Base-by-base conservation (phyloP, 2,888 invertebrate genomes). In the Lasioglossum zephyrum region DNA sequence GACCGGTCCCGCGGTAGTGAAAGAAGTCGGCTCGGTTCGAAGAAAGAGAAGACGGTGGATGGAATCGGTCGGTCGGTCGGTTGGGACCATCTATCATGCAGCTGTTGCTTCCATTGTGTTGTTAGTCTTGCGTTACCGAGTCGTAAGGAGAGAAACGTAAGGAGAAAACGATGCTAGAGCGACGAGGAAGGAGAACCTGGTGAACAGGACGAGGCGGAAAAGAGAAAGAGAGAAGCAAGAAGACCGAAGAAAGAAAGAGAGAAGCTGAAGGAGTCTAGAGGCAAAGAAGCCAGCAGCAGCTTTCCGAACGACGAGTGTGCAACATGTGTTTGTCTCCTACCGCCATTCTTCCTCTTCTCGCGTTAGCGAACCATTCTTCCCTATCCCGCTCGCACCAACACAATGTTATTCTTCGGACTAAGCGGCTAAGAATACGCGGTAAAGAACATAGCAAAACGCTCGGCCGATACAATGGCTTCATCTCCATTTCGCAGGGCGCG, bases 61-160 rank as follows among this genome's bases (percentile, higher is more conserved):
- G 91, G 92, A 92, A 93, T 93, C 92, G 93, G 92, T 92, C 93
- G 90, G 89, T 85, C 90, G 91, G 89, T 87, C 90, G 92, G 89
- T 90, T 87, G 90, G 89, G 91, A 90, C 92, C 93, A 94, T 93
- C 93, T 94, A 94, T 93, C 93, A 94, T 94, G 94, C 95, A 95
- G 94, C 94, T 94, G 94, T 94, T 94, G 94, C 93, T 92, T 94
- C 94, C 95, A 95, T 95, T 95, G 95, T 94, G 94, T 94, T 94
- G 94, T 95, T 94, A 94, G 94, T 94, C 94, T 94, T 94, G 92
- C 93, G 93, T 94, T 94, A 93, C 93, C 76, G 88, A 89, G 93
- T 92, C 91, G 93, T 90, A 82, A 82, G 81, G 79, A 82, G 87
- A 81, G 78, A 80, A 84, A 85, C 81, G 82, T 80, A 16, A 57